Evolutionary conservation across 1,140 invertebrate genomes (phyloP), one percentile per base, ranked within the genome.

Genomic region (Lepidurus packardi): DNA sequence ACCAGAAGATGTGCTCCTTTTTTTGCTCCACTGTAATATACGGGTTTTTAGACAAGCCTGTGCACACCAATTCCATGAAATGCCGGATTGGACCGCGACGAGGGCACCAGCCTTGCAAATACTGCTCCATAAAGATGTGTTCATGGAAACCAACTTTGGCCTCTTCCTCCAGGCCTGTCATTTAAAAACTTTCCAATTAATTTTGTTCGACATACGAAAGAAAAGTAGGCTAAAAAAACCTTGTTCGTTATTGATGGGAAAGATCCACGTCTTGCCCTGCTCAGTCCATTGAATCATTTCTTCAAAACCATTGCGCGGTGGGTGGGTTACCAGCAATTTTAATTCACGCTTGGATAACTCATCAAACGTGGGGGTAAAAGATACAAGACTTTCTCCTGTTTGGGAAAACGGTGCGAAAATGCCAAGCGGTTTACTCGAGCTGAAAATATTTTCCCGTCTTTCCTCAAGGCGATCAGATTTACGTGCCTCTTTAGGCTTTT

Each of bases 181-280:
- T 79, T 78, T 75, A 42, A 80, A 53, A 76, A 21, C 4, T 13
- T 44, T 47, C 21, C 73, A 13, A 43, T 78, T 74, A 75, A 76
- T 76, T 21, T 10, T 73, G 34, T 2, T 42, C 43, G 24, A 34
- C 34, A 34, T 78, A 81, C 74, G 4, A 4, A 74, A n/a, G 8
- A 7, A 43, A 47, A 41, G 53, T 24, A 75, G 65, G 24, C 13
- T 2, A n/a, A n/a, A 45, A 24, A 75, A 86, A 94, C 94, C 97
- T 89, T 94, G 92, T 87, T 99, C 97, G 88, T 99, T 99, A 85
- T 99, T 88, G 79, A 99, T 97, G 11, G 98, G 98, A 85, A 98
- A 99, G 77, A 92, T 90, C 97, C 97, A 99, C 9, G 98, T 82
- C 87, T 96, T 98, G 73, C 94, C 95, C 85, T 96, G 90, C 75